Conservation (phyloP, 2,797 vertebrate genomes). For the Mico argentatus region DNA sequence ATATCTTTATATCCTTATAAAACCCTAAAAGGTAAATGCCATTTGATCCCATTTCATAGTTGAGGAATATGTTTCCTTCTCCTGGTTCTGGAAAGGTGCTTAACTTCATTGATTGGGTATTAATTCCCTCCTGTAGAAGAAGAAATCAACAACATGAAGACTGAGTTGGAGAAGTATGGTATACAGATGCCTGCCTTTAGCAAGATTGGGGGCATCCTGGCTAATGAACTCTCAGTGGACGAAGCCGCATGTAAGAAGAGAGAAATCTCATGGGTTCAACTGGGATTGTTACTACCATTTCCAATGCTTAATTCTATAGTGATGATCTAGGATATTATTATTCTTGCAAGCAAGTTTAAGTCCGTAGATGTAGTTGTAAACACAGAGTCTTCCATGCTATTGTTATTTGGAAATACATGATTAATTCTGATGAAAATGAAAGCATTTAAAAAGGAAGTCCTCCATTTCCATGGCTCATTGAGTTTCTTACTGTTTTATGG, state of each 20-base stretch:
- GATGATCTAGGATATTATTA: not conserved
- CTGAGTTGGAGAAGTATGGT: slow-evolving; percentile 97
- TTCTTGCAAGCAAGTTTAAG: not conserved
- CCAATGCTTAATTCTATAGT: not conserved
- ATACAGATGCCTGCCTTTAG: slow-evolving; percentile 99
- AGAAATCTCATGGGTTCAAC: not conserved
- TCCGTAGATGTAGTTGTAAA: not conserved
- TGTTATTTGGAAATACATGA: not conserved
- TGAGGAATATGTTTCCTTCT: not conserved
- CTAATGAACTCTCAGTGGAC: slow-evolving; percentile 97
- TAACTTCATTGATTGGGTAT: not conserved
- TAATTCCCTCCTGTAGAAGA: slow-evolving; percentile 89
- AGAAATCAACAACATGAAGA: slow-evolving; percentile 99
- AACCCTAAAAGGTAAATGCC: not conserved
- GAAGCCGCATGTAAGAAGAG: slow-evolving; percentile 94
- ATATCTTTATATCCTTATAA: not conserved
- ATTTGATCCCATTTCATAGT: not conserved
- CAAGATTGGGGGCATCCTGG: slow-evolving; percentile 98
- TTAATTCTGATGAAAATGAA: slow-evolving; percentile 11
- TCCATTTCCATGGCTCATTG: not conserved
- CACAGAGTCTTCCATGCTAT: not conserved
- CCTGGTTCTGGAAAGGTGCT: not conserved
- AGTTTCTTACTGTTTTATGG: not conserved
- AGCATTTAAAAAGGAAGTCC: not conserved
- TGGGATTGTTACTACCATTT: not conserved